Percentiles rank a stretch among this genome's conserved stretches.
phyloP scores from a whole-genome alignment of 1,140 invertebrate species.

The Atta texana region DNA sequence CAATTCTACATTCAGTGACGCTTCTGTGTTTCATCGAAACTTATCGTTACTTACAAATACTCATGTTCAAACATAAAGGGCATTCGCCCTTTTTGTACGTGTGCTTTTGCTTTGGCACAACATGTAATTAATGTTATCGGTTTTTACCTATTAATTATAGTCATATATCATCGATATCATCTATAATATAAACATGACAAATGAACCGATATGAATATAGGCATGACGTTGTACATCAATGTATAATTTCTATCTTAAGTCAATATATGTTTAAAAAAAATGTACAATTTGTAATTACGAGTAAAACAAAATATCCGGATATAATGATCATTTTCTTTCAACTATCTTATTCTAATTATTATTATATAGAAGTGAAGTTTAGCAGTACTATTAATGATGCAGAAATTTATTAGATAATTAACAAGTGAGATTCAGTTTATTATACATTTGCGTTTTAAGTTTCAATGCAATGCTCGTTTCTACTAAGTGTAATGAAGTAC shows the following conservation, averaged over 20 bases:
- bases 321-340: neutral
- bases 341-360: neutral
- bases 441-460: conserved; percentile 5
- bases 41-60: neutral
- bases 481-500: conserved; percentile 52
- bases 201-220: neutral
- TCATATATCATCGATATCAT: neutral
- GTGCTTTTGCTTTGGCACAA: neutral
- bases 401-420: neutral
- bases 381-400: neutral
- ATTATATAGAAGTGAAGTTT: conserved; percentile 18
- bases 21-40: conserved; percentile 9
- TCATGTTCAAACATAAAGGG: neutral
- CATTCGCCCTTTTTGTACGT: neutral
- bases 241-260: neutral
- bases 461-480: conserved; percentile 34
- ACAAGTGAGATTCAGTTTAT: conserved; percentile 22
- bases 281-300: neutral
- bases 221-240: neutral
- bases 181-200: neutral
- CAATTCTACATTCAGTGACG: conserved; percentile 30
- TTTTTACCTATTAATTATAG: neutral
- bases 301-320: neutral
- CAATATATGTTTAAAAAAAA: conserved; percentile 9
- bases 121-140: neutral